phyloP scores from a whole-genome alignment of 2,113 vertebrate species.

The Morone chrysops region DNA sequence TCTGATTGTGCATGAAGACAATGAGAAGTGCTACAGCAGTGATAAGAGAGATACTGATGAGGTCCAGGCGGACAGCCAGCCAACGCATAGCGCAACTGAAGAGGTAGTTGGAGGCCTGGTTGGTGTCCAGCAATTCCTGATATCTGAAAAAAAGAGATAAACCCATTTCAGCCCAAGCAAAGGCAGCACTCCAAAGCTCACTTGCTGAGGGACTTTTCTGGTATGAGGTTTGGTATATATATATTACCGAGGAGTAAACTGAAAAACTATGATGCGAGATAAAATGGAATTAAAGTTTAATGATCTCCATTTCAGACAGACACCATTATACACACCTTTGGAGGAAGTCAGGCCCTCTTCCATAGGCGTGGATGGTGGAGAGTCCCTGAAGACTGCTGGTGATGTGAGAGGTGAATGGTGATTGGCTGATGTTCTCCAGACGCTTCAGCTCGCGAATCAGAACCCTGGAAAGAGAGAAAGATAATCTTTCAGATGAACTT shows the following conservation, averaged over 20 bases:
- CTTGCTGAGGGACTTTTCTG: background rate
- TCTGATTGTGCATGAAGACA: slow-evolving; percentile 86
- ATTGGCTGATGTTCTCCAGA: slow-evolving; percentile 88
- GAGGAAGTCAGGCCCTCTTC: slow-evolving; percentile 81
- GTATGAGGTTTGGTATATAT: slow-evolving; percentile 12
- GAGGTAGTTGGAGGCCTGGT: slow-evolving; percentile 87
- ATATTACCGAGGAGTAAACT: slow-evolving; percentile 30
- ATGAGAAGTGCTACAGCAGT: slow-evolving; percentile 84
- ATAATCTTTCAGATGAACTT: background rate
- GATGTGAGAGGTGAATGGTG: slow-evolving; percentile 88
- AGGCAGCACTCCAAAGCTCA: background rate
- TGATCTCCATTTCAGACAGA: slow-evolving; percentile 26
- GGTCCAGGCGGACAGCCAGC: slow-evolving; percentile 87
- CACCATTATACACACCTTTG: slow-evolving; percentile 71
- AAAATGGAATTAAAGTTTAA: slow-evolving; percentile 52
- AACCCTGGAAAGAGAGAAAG: slow-evolving; percentile 75
- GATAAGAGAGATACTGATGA: slow-evolving; percentile 86
- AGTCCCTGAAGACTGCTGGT: slow-evolving; percentile 88
- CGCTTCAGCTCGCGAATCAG: slow-evolving; percentile 88
- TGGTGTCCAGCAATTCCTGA: slow-evolving; percentile 86
- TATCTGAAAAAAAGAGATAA: slow-evolving; percentile 76
- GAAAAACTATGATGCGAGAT: slow-evolving; percentile 31
- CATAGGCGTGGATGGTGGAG: slow-evolving; percentile 87
- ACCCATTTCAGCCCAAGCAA: slow-evolving; percentile 15
- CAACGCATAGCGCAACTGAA: slow-evolving; percentile 87